Conservation (phyloP, 1,140 invertebrate genomes). For the Procambarus virginalis region DNA sequence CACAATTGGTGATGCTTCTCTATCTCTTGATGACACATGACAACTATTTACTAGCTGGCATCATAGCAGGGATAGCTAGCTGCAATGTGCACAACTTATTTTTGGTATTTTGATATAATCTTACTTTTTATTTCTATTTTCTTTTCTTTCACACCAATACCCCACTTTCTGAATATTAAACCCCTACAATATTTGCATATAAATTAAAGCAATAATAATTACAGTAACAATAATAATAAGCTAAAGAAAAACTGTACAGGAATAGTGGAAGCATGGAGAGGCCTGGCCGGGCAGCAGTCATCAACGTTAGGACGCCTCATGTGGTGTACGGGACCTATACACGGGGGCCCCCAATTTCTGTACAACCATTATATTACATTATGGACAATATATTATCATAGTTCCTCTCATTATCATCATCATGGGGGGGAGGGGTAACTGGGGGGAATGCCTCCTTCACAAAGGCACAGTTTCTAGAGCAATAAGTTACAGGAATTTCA, state of each 20-base stretch:
- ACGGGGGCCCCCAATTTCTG: conserved; percentile 27
- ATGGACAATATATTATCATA: conserved; percentile 58
- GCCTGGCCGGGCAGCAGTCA: conserved; percentile 63
- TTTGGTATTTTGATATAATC: conserved; percentile 64
- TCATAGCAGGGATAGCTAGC: conserved; percentile 65
- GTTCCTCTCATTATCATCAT: conserved; percentile 44
- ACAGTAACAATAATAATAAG: conserved; percentile 64
- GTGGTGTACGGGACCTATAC: conserved; percentile 42
- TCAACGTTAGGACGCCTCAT: conserved; percentile 57
- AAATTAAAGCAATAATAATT: conserved; percentile 68
- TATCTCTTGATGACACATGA: conserved; percentile 36
- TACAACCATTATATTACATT: conserved; percentile 64
- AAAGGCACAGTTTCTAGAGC: conserved; percentile 63
- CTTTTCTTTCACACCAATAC: conserved; percentile 65
- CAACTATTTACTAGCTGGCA: conserved; percentile 57
- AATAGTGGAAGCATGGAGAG: conserved; percentile 67
- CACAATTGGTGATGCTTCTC: conserved; percentile 51
- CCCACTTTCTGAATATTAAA: conserved; percentile 66
- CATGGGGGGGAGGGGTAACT: conserved; percentile 1
- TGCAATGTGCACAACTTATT: conserved; percentile 64
- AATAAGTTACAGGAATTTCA: conserved; percentile 34
- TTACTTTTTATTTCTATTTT: conserved; percentile 59
- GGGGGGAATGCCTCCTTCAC: conserved; percentile 58
- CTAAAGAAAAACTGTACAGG: conserved; percentile 64
- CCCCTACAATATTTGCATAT: conserved; percentile 66